A percentile compares a stretch with the other conserved stretches of the same genome.
Conservation (phyloP, 2,113 vertebrate species). For the Forbesichthys papilliferus region DNA sequence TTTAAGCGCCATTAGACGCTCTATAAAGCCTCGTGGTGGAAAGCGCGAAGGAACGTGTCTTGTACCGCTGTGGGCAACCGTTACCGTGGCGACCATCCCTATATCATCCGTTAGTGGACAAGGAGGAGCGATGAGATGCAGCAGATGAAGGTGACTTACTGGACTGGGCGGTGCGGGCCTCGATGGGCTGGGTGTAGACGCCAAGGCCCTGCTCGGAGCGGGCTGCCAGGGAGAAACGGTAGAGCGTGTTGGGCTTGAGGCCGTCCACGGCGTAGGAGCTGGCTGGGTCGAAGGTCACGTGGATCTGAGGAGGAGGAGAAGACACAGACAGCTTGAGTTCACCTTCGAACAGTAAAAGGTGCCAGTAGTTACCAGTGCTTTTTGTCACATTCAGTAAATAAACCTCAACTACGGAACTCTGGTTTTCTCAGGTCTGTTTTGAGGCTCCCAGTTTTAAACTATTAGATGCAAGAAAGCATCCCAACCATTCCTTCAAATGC, state of each 20-base stretch:
- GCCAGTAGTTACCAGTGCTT: too few species aligned
- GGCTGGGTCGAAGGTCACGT: conserved; percentile 84
- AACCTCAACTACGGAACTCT: too few species aligned
- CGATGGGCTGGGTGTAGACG: conserved; percentile 86
- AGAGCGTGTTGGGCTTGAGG: conserved; percentile 88
- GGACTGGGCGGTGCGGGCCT: conserved; percentile 90
- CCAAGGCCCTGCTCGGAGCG: conserved; percentile 90
- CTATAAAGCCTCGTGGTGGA: conserved; percentile 26
- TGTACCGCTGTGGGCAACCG: conserved; percentile 13
- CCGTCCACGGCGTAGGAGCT: conserved; percentile 86
- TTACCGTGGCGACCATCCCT: neutral
- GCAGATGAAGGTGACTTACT: conserved; percentile 80
- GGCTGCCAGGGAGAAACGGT: conserved; percentile 88
- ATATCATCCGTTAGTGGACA: conserved; percentile 47
- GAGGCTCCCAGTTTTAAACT: too few species aligned
- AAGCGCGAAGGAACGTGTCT: conserved; percentile 30
- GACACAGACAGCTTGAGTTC: neutral
- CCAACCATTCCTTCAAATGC: too few species aligned
- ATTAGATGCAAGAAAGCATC: too few species aligned
- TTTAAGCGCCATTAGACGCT: conserved; percentile 29
- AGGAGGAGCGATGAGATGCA: conserved; percentile 29
- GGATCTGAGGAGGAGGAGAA: conserved; percentile 72
- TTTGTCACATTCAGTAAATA: too few species aligned
- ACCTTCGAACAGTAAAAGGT: too few species aligned
- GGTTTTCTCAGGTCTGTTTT: too few species aligned